Conservation (phyloP, 2,113 vertebrate genomes). For the Acanthisitta chloris region DNA sequence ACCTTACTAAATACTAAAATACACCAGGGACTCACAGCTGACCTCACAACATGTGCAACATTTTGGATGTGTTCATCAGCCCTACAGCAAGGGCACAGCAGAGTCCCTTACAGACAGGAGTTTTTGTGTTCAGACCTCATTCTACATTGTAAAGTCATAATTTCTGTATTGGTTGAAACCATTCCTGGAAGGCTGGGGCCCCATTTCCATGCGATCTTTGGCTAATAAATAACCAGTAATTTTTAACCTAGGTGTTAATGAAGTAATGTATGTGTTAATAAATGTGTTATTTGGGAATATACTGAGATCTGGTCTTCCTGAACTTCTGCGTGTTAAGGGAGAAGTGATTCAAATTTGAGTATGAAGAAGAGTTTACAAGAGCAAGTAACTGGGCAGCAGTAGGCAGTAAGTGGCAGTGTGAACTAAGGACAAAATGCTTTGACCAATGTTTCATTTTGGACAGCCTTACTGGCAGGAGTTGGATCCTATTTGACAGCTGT, state of each 20-base stretch:
- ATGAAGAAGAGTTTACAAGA: background rate
- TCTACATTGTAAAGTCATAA: background rate
- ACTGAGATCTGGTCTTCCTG: background rate
- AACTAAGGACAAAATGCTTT: background rate
- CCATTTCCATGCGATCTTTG: background rate
- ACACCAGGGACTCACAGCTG: rapidly evolving
- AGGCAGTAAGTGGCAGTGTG: background rate
- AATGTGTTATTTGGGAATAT: background rate
- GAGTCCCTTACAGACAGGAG: background rate
- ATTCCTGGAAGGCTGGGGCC: background rate
- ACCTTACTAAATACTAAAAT: background rate
- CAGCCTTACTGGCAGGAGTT: background rate
- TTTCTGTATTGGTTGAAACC: background rate
- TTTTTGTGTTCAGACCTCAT: background rate
- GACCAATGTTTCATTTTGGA: background rate
- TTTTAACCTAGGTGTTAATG: background rate
- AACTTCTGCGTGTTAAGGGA: background rate
- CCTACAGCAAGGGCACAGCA: background rate
- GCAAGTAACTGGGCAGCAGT: background rate
- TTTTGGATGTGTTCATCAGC: background rate
- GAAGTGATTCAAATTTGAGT: background rate
- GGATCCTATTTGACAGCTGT: background rate
- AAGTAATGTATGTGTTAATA: background rate
- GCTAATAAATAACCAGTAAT: background rate
- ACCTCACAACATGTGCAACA: rapidly evolving